A percentile compares a stretch with the other conserved stretches of the same genome.
These are phyloP conservation scores for Muraenolepis orangiensis DNA, from an alignment of 2,797 vertebrate genomes.

Conservation along the genomic window DNA sequence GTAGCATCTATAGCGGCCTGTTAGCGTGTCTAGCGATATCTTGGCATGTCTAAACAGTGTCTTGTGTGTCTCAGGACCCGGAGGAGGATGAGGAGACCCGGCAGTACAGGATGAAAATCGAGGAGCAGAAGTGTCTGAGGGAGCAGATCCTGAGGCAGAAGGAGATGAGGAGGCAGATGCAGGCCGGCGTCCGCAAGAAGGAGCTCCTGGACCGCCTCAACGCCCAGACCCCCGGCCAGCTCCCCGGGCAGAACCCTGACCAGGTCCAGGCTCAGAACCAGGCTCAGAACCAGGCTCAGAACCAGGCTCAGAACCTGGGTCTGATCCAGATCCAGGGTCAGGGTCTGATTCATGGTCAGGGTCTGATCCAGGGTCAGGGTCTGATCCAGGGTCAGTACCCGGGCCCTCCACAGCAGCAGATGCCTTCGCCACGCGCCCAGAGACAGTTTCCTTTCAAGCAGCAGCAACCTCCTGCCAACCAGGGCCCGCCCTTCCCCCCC, in stretches of 20 bases:
- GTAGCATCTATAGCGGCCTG: too few relatives aligned
- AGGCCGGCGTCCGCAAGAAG: slow-evolving; percentile 91
- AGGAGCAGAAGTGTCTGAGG: slow-evolving; percentile 93
- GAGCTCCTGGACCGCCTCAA: slow-evolving; percentile 89
- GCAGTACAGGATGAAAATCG: slow-evolving; percentile 92
- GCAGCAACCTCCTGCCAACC: slow-evolving; percentile 63
- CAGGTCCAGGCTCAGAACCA: slow-evolving; percentile 47
- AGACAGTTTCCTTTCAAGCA: slow-evolving; percentile 56
- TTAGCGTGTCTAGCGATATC: too few relatives aligned
- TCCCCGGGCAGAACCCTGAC: slow-evolving; percentile 55
- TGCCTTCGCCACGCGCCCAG: slow-evolving; percentile 43
- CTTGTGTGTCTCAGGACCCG: slow-evolving; percentile 73
- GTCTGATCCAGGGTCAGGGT: slow-evolving; percentile 51
- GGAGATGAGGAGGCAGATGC: slow-evolving; percentile 92
- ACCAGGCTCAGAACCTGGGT: too few relatives aligned
- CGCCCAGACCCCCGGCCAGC: slow-evolving; percentile 61
- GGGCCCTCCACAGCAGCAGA: neutral
- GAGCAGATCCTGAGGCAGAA: slow-evolving; percentile 93
- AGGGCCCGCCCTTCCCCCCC: slow-evolving; percentile 45
- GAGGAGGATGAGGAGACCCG: slow-evolving; percentile 94
- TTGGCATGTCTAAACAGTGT: neutral
- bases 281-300: slow-evolving; percentile 36
- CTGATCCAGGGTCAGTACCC: slow-evolving; percentile 22
- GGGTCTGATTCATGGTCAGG: slow-evolving; percentile 49
- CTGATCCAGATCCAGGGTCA: slow-evolving; percentile 64